phyloP scores from a whole-genome alignment of 2,888 invertebrate genomes.

The Rhyacophila evoluta region DNA sequence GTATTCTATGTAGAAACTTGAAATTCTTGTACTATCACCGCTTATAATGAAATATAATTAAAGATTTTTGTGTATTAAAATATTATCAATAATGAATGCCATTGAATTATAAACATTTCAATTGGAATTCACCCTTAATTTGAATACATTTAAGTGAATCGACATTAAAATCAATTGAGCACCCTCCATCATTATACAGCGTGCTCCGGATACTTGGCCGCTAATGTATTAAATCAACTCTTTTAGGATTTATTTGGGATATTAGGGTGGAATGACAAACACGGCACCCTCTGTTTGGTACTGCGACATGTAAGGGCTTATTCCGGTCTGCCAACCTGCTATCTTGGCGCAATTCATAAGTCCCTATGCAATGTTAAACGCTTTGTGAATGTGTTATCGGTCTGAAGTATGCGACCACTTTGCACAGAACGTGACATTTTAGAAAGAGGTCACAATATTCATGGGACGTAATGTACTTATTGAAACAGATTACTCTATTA shows the following conservation, averaged over 20 bases:
- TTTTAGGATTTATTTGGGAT: constrained; percentile 66
- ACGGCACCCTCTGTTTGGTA: constrained; percentile 59
- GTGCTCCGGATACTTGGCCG: constrained; percentile 44
- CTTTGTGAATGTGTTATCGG: background rate
- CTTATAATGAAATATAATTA: background rate
- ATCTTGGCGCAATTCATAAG: constrained; percentile 28
- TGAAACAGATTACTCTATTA: background rate
- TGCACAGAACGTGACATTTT: constrained; percentile 19
- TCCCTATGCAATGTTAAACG: background rate
- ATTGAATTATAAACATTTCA: constrained; percentile 3
- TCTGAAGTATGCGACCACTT: background rate
- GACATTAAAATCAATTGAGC: constrained; percentile 51
- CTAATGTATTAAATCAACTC: constrained; percentile 62
- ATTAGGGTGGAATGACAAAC: constrained; percentile 69
- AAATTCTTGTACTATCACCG: too few relatives aligned
- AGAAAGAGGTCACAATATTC: constrained; percentile 28
- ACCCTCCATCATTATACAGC: constrained; percentile 32
- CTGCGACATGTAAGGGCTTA: constrained; percentile 45
- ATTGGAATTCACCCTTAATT: constrained; percentile 29
- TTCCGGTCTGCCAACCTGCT: constrained; percentile 39
- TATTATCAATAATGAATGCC: background rate
- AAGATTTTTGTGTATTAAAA: background rate
- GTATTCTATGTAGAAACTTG: too few relatives aligned
- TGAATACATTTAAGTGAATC: constrained; percentile 44
- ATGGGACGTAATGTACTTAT: background rate